Evolutionary conservation across 2,888 invertebrate genomes (phyloP).

Genomic region (Machimus rusticus): DNA sequence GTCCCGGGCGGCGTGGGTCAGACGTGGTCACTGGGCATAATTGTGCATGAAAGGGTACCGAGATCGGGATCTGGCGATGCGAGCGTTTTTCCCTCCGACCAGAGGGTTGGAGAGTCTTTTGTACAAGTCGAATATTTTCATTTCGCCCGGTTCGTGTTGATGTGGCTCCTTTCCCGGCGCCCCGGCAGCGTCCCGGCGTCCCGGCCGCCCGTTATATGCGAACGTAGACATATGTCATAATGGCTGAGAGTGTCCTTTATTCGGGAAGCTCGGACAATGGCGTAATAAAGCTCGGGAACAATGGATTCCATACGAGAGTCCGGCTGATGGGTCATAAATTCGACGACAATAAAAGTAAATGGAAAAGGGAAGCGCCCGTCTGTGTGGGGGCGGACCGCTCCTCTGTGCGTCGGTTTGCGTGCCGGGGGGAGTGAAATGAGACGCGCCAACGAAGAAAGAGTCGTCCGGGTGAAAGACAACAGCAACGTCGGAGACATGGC

Average conservation of each 20-base stretch:
- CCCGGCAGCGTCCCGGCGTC: background rate
- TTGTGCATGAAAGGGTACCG: background rate
- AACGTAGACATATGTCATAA: slow-evolving; percentile 20
- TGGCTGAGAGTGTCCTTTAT: slow-evolving; percentile 17
- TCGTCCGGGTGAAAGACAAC: background rate
- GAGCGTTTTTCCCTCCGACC: background rate
- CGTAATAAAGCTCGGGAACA: slow-evolving; percentile 29
- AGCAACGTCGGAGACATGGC: background rate
- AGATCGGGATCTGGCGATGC: background rate
- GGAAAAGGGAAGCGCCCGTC: slow-evolving; percentile 11
- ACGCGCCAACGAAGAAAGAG: background rate
- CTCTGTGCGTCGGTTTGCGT: background rate
- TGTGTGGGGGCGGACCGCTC: background rate
- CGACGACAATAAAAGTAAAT: slow-evolving; percentile 40
- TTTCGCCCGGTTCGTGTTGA: background rate
- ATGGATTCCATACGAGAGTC: slow-evolving; percentile 28
- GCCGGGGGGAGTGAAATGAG: background rate
- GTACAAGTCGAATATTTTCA: slow-evolving; percentile 35
- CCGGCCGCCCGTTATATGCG: background rate
- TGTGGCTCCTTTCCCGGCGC: background rate
- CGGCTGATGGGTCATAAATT: slow-evolving; percentile 35
- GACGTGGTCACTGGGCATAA: slow-evolving; percentile 21
- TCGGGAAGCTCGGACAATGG: slow-evolving; percentile 17
- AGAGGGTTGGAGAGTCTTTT: background rate
- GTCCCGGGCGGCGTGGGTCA: background rate